These are phyloP conservation scores for Porphyrio hochstetteri DNA, from an alignment of 2,113 vertebrate genomes.

Conservation along the genomic window DNA sequence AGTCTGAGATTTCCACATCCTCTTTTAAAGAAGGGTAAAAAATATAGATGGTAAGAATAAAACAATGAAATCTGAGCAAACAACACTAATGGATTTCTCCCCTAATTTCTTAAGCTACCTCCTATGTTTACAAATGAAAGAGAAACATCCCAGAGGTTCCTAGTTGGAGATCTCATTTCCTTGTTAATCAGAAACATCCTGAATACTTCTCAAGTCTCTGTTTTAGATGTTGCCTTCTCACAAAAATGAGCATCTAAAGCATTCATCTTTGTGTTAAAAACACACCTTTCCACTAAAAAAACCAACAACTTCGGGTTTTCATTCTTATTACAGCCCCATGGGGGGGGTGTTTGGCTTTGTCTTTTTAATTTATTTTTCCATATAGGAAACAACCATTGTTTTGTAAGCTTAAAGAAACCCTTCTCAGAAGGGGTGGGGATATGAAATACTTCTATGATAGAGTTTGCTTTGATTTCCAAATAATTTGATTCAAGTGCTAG, in stretches of 20 bases:
- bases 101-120: neutral
- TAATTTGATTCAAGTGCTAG: neutral
- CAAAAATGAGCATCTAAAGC: neutral
- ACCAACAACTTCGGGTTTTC: rapidly evolving
- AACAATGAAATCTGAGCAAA: neutral
- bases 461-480: constrained; percentile 26
- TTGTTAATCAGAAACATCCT: neutral
- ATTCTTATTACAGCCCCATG: neutral
- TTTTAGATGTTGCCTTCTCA: neutral
- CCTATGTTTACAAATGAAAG: neutral
- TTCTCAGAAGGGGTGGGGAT: neutral
- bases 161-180: neutral
- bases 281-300: neutral
- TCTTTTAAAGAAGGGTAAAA: neutral
- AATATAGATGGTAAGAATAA: neutral
- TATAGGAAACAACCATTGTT: neutral
- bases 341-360: no score
- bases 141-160: neutral
- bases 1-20: neutral
- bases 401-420: neutral
- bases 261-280: neutral
- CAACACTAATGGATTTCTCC: neutral
- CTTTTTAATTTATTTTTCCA: neutral
- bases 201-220: neutral
- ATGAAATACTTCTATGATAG: neutral